These are phyloP conservation scores for Branchinecta lindahli DNA, from an alignment of 1,140 invertebrate species.

Conservation along the genomic window DNA sequence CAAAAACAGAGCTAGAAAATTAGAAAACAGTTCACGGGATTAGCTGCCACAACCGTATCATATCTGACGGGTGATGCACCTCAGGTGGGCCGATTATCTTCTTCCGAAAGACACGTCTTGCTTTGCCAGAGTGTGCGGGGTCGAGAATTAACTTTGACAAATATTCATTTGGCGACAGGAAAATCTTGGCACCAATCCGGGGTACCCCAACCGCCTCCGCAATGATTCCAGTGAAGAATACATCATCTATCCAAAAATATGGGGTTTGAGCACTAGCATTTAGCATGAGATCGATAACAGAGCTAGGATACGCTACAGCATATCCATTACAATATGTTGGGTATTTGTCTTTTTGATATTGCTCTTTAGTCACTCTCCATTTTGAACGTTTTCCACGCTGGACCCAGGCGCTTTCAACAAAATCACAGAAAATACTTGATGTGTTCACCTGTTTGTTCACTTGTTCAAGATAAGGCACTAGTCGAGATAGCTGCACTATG, in stretches of 20 bases:
- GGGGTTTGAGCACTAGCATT: not conserved
- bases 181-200: not conserved
- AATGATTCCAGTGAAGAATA: not conserved
- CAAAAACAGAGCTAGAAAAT: too few relatives aligned
- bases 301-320: not conserved
- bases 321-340: not conserved
- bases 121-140: too few relatives aligned
- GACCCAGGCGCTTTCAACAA: not conserved
- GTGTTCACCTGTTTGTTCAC: not conserved
- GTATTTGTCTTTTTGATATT: not conserved
- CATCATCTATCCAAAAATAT: constrained; percentile 1
- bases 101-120: too few relatives aligned
- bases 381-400: not conserved
- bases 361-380: not conserved
- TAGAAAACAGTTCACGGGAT: too few relatives aligned
- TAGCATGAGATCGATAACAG: not conserved
- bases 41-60: too few relatives aligned
- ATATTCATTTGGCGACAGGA: not conserved
- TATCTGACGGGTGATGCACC: too few relatives aligned
- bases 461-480: not conserved
- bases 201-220: not conserved
- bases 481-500: not conserved
- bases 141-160: too few relatives aligned
- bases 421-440: constrained; percentile 1
- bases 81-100: too few relatives aligned